A percentile compares a stretch with the other conserved stretches of the same genome.
Evolutionary conservation across 2,888 invertebrate genomes (phyloP).

Genomic region (Brachynemurus nebulosus): DNA sequence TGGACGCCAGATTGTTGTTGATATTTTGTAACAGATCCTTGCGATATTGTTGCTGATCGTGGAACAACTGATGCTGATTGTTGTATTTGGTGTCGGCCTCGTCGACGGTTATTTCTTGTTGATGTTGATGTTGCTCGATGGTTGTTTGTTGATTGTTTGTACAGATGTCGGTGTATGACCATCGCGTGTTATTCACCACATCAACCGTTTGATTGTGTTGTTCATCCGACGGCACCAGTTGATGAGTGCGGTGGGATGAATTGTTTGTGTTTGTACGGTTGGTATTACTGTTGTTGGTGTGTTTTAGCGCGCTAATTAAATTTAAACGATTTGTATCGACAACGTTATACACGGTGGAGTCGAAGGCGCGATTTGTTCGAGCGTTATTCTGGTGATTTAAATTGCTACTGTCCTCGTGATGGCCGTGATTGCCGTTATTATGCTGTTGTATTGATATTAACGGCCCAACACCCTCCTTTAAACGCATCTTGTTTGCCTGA

Average conservation of each 20-base stretch:
- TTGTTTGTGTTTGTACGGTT: neutral
- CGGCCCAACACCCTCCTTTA: neutral
- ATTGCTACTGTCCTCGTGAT: neutral
- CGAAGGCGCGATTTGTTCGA: neutral
- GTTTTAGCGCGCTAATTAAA: too few species aligned
- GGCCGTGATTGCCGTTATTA: too few species aligned
- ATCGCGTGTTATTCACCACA: constrained; percentile 4
- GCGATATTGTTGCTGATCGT: constrained; percentile 16
- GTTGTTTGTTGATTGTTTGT: neutral
- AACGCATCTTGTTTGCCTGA: constrained; percentile 1
- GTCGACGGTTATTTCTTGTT: neutral
- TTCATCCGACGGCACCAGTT: too few species aligned
- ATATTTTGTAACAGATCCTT: constrained; percentile 22
- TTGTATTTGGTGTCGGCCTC: too few species aligned
- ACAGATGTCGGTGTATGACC: constrained; percentile 6
- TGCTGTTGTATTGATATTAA: neutral
- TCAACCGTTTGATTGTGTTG: neutral
- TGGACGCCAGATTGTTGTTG: constrained; percentile 32
- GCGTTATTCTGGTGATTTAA: neutral
- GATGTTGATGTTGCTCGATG: neutral
- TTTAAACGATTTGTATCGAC: too few species aligned
- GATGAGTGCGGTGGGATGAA: too few species aligned
- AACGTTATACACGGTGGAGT: too few species aligned
- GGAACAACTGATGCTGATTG: too few species aligned
- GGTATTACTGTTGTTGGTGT: neutral